These are phyloP conservation scores for Ectemnius cavifrons DNA, from an alignment of 2,888 invertebrate species.

Conservation along the genomic window DNA sequence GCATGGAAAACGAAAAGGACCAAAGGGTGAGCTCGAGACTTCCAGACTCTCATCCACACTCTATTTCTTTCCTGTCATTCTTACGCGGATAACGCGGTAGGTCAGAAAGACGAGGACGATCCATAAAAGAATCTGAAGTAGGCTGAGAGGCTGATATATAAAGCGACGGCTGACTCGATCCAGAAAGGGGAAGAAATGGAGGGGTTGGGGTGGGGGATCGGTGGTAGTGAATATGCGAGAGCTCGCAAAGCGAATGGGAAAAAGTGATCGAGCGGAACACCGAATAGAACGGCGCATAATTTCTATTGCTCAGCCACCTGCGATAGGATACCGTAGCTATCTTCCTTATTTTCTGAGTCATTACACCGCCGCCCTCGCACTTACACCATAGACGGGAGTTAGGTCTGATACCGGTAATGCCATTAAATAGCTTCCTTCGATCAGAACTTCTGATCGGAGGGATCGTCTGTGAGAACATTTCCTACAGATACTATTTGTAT, in stretches of 20 bases:
- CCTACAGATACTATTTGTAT: too few species aligned
- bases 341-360: conserved; percentile 5
- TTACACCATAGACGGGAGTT: neutral
- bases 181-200: conserved; percentile 26
- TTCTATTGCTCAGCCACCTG: conserved; percentile 23
- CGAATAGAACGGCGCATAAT: conserved; percentile 22
- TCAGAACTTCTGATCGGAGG: too few species aligned
- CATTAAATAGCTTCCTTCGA: too few species aligned
- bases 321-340: neutral
- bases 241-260: conserved; percentile 26
- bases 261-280: conserved; percentile 21
- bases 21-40: conserved; percentile 29
- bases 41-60: conserved; percentile 40
- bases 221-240: conserved; percentile 21
- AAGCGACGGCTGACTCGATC: conserved; percentile 39
- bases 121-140: conserved; percentile 45
- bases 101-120: conserved; percentile 40
- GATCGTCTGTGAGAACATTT: too few species aligned
- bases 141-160: conserved; percentile 41
- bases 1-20: conserved; percentile 5
- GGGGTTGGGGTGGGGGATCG: conserved; percentile 1
- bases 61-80: conserved; percentile 20
- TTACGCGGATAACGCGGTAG: conserved; percentile 15
- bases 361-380: neutral
- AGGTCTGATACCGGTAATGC: conserved; percentile 2